These are phyloP conservation scores for Euglossa dilemma DNA, from an alignment of 1,140 invertebrate species.

Conservation along the genomic window DNA sequence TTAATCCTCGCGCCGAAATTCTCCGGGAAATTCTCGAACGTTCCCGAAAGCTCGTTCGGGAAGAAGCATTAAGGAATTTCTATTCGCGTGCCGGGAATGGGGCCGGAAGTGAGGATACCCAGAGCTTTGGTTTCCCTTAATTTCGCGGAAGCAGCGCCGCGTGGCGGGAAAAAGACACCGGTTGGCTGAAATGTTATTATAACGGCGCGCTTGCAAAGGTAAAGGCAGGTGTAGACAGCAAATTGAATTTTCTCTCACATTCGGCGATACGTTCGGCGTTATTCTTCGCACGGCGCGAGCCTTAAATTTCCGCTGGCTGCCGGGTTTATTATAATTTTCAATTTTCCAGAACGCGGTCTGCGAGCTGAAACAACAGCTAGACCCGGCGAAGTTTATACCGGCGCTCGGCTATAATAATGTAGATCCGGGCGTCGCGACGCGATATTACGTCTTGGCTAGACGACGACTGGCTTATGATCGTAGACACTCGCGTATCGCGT, in stretches of 20 bases:
- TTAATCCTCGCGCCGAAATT: background rate
- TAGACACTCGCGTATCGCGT: slow-evolving; percentile 46
- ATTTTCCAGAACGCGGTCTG: background rate
- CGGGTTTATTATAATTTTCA: slow-evolving; percentile 1
- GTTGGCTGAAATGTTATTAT: background rate
- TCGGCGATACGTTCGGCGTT: slow-evolving; percentile 1
- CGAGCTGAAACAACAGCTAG: slow-evolving; percentile 3
- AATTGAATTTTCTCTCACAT: background rate
- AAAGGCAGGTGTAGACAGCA: background rate
- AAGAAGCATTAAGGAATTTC: background rate
- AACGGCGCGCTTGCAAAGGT: background rate
- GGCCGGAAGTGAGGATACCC: background rate
- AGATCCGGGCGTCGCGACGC: slow-evolving; percentile 23
- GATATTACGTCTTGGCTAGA: slow-evolving; percentile 52
- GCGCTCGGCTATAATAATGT: background rate
- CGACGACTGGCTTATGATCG: slow-evolving; percentile 54
- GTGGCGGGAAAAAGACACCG: background rate
- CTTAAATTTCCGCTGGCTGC: background rate
- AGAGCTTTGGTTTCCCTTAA: background rate
- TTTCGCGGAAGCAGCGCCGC: background rate
- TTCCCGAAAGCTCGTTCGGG: too few relatives aligned
- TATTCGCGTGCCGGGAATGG: background rate
- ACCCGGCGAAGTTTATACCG: slow-evolving; percentile 22
- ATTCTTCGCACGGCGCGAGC: background rate
- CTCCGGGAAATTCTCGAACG: too few relatives aligned